Evolutionary conservation across 2,888 invertebrate species (phyloP).

Genomic region (Tipula lateralis): DNA sequence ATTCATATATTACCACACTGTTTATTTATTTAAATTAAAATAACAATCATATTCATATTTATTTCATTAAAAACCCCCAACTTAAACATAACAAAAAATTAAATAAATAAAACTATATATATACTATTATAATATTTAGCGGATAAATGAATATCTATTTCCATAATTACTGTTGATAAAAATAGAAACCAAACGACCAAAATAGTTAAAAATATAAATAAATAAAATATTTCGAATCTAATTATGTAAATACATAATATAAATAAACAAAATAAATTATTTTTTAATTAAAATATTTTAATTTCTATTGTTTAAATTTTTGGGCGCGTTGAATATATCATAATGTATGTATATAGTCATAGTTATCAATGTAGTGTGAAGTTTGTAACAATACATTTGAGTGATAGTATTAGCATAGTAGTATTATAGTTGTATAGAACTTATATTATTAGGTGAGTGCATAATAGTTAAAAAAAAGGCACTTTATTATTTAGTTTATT

Average conservation of each 20-base stretch:
- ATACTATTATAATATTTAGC: neutral
- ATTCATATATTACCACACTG: neutral
- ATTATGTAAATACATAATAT: neutral
- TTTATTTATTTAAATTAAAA: conserved; percentile 19
- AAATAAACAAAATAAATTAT: conserved; percentile 7
- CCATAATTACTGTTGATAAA: conserved; percentile 19
- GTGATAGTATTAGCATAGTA: too few relatives aligned
- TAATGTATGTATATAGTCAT: too few relatives aligned
- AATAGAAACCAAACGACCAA: neutral
- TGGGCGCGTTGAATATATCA: neutral
- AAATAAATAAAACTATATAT: conserved; percentile 12
- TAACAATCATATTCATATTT: conserved; percentile 19
- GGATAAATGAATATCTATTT: conserved; percentile 24
- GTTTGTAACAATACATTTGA: neutral
- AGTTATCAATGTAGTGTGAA: neutral
- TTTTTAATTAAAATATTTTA: conserved; percentile 24
- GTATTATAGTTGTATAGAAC: too few relatives aligned
- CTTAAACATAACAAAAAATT: neutral
- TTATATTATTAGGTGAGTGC: too few relatives aligned
- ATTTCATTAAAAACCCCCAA: neutral
- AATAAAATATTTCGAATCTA: conserved; percentile 15
- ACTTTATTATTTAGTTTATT: too few relatives aligned
- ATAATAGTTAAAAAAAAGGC: too few relatives aligned
- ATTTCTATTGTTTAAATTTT: neutral
- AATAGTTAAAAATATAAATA: neutral